Conservation (phyloP, 2,888 invertebrate genomes). For the Limenitis arthemis region DNA sequence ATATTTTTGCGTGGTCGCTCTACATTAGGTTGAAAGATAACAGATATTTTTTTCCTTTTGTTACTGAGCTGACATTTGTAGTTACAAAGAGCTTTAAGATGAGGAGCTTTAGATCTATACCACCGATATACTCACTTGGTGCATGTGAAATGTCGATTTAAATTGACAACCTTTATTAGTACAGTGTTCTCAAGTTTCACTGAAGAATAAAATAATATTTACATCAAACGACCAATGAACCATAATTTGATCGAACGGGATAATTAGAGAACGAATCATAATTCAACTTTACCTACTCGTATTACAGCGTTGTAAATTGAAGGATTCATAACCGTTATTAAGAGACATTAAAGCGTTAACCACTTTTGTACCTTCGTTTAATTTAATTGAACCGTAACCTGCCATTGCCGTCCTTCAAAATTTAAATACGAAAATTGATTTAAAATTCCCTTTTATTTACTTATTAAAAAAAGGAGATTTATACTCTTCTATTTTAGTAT, state of each 20-base stretch:
- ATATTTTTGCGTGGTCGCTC: constrained; percentile 61
- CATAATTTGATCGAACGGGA: constrained; percentile 6
- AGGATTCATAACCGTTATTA: constrained; percentile 1
- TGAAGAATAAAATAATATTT: constrained; percentile 3
- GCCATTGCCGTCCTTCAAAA: too few relatives aligned
- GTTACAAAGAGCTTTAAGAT: constrained; percentile 47
- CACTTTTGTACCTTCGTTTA: background rate
- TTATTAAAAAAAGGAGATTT: too few relatives aligned
- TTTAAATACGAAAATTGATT: too few relatives aligned
- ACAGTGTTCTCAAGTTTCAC: background rate
- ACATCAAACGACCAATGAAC: constrained; percentile 14
- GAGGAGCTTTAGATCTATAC: background rate
- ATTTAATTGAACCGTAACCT: too few relatives aligned
- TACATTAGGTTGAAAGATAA: constrained; percentile 63
- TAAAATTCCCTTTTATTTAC: too few relatives aligned
- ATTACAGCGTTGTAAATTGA: constrained; percentile 4
- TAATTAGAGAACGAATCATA: background rate
- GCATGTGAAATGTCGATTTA: constrained; percentile 35
- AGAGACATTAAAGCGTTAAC: background rate
- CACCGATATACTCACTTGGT: constrained; percentile 43
- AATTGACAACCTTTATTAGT: constrained; percentile 39
- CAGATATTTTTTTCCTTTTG: constrained; percentile 66
- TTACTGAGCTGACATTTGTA: constrained; percentile 47
- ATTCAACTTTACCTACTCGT: background rate
- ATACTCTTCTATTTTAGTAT: too few relatives aligned